These are phyloP conservation scores for Lerista edwardsae DNA, from an alignment of 2,797 vertebrate genomes.

Conservation along the genomic window DNA sequence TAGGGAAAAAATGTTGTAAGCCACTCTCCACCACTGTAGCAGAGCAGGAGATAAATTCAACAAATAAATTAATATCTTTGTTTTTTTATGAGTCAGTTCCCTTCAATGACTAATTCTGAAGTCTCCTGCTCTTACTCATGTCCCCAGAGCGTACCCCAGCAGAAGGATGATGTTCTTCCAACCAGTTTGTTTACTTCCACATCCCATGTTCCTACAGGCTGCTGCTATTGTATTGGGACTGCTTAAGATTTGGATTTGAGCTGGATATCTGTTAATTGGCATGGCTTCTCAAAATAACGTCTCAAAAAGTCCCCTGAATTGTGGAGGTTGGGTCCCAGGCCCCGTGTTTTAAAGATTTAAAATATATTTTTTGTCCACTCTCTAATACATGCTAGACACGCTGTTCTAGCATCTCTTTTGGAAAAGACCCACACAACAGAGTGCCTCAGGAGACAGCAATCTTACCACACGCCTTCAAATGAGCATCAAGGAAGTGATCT, in stretches of 20 bases:
- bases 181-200: not conserved
- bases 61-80: not conserved
- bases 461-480: conserved; percentile 56
- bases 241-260: not conserved
- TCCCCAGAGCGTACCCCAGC: not conserved
- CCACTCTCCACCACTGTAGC: too few relatives aligned
- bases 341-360: conserved; percentile 19
- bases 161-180: not conserved
- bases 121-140: not conserved
- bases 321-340: not conserved
- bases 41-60: too few relatives aligned
- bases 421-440: conserved; percentile 49
- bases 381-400: conserved; percentile 63
- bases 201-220: not conserved
- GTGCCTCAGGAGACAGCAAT: conserved; percentile 63
- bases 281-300: accelerated
- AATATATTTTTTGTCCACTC: conserved; percentile 57
- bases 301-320: not conserved
- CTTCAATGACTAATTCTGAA: not conserved
- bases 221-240: not conserved
- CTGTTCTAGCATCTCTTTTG: conserved; percentile 52
- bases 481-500: conserved; percentile 63
- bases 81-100: not conserved
- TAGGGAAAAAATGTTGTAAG: not conserved
- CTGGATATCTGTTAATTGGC: not conserved